Base-by-base conservation (phyloP, 2,797 vertebrate species). In the Hypotaenidia okinawae region DNA sequence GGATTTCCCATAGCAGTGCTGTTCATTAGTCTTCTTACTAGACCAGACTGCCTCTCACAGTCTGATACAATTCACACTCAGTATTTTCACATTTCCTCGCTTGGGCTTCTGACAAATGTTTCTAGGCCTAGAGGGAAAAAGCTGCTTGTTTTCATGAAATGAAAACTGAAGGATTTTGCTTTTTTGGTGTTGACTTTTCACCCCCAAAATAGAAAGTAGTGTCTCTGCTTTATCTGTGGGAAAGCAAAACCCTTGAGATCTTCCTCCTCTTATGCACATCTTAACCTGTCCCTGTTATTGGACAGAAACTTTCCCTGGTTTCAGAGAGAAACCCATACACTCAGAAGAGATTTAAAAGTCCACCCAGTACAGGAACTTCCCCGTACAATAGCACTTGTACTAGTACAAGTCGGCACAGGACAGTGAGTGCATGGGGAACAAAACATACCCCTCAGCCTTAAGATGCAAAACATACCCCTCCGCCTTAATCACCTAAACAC, bases 81-180 rank as follows among this genome's bases (percentile, higher is more conserved):
- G 62, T 85, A 81, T 90, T 92, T 96, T 92, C 84, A 76, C 72
- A 85, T 89, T 83, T 85, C 87, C 62, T 85, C 51, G 66, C 66
- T 93, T 95, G 84, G 87, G 69, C 66, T 91, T 90, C 68, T 92
- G 84, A 87, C 91, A 93, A 94, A 93, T 92, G 94, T 91, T 95
- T 92, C 67, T 59, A 90, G 84, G 90, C 91, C 90, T 86, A 87
- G 73, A 87, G 93, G 84, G 64, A 41, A 84, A 96, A 97, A 96
- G 84, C 89, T 93, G 92, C 87, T 96, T 95, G 89, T 94, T 96
- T 95, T 94, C 64, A 30, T 86, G 37, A 84, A 75, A 85, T 6
- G 6, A 90, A 90, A 89, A 85, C 52, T 8, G n/a, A 68, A 84
- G 30, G 25, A 80, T 91, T 95, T 89, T 88, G 69, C 54, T 95